Conservation (phyloP, 2,113 vertebrate genomes). For the Pyrgilauda ruficollis region DNA sequence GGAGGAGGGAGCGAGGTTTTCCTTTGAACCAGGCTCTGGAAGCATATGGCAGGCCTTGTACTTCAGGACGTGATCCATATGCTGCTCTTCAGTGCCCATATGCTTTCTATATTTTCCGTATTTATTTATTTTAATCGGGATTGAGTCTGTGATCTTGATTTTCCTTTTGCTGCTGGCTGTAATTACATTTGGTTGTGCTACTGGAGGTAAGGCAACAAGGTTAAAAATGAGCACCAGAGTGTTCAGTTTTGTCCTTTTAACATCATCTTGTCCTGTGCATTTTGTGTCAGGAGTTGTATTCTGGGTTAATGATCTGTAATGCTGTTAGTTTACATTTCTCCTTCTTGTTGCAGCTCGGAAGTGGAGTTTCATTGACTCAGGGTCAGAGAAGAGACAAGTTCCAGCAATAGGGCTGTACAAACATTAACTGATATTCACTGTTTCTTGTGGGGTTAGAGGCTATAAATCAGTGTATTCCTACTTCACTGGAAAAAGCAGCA, state of each 20-base stretch:
- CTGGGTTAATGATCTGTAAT: not conserved
- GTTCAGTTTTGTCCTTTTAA: slow-evolving; percentile 9
- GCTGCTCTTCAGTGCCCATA: slow-evolving; percentile 72
- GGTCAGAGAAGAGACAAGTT: not conserved
- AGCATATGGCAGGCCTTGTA: slow-evolving; percentile 74
- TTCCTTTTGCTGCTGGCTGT: slow-evolving; percentile 67
- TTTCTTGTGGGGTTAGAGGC: not conserved
- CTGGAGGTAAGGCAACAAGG: slow-evolving; percentile 15
- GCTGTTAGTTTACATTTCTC: not conserved
- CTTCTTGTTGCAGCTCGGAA: not conserved
- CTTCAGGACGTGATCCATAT: slow-evolving; percentile 74
- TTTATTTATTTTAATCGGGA: slow-evolving; percentile 68
- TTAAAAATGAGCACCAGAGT: slow-evolving; percentile 16
- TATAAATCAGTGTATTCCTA: not conserved
- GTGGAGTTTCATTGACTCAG: not conserved
- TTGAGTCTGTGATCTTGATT: slow-evolving; percentile 60
- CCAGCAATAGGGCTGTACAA: not conserved
- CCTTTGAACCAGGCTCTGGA: slow-evolving; percentile 63
- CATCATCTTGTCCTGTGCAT: not conserved
- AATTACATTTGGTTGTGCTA: slow-evolving; percentile 60
- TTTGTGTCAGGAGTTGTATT: not conserved
- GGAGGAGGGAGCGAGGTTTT: slow-evolving; percentile 64
- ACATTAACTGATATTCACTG: not conserved
- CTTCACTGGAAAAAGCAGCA: not conserved
- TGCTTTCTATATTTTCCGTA: slow-evolving; percentile 59